phyloP scores from a whole-genome alignment of 2,797 vertebrate species.

The Thunnus albacares region DNA sequence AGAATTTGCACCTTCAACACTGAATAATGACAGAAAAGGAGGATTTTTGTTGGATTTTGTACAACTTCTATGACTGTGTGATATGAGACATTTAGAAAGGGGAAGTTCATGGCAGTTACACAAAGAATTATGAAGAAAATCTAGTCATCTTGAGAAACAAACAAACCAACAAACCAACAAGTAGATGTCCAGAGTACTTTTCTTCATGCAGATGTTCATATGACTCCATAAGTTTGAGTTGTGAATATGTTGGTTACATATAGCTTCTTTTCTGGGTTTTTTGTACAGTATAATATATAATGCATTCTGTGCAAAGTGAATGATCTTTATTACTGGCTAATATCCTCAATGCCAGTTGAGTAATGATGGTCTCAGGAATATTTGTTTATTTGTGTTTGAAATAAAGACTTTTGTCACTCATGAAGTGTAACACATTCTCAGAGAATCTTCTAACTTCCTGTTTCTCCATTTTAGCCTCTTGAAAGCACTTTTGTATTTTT shows the following conservation, averaged over 20 bases:
- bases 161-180: not conserved
- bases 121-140: not conserved
- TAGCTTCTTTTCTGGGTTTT: not conserved
- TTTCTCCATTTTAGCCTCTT: not conserved
- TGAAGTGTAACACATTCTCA: not conserved
- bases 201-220: not conserved
- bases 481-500: constrained; percentile 15
- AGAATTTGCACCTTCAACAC: not conserved
- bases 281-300: not conserved
- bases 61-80: not conserved
- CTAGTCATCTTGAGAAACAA: not conserved
- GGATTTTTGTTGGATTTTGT: not conserved
- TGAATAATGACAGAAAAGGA: not conserved
- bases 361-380: not conserved
- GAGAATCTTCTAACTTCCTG: not conserved
- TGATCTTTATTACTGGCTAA: not conserved
- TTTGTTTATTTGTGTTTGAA: not conserved
- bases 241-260: not conserved
- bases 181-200: not conserved
- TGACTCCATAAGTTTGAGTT: not conserved
- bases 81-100: not conserved
- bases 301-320: not conserved
- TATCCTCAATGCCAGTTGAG: not conserved
- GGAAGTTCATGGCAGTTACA: constrained; percentile 11
- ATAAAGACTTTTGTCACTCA: not conserved